Evolutionary conservation across 2,888 invertebrate genomes (phyloP).

Genomic region (Muschampia plurimacula): DNA sequence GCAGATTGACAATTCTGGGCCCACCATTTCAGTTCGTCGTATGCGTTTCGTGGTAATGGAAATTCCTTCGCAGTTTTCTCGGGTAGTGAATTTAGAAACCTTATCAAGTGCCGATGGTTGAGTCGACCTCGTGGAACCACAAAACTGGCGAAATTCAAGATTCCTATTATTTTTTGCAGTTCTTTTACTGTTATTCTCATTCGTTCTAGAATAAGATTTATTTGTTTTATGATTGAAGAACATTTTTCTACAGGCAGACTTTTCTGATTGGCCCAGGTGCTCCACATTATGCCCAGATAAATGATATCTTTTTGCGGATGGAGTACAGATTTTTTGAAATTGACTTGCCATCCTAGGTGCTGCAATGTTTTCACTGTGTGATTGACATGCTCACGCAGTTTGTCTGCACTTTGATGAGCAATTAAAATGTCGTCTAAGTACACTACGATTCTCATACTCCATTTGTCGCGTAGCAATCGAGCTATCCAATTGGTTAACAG

Average conservation of each 20-base stretch:
- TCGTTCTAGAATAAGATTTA: not conserved
- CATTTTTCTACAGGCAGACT: slow-evolving; percentile 16
- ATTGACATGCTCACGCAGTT: slow-evolving; percentile 8
- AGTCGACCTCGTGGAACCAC: slow-evolving; percentile 40
- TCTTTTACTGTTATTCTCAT: slow-evolving; percentile 9
- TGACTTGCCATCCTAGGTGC: slow-evolving; percentile 42
- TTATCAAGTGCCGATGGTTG: slow-evolving; percentile 28
- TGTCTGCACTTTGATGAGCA: slow-evolving; percentile 36
- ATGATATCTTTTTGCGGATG: slow-evolving; percentile 18
- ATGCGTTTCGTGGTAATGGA: not conserved
- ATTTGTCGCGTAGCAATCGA: slow-evolving; percentile 41
- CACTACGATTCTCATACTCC: slow-evolving; percentile 41
- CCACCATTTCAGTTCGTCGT: slow-evolving; percentile 41
- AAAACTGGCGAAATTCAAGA: slow-evolving; percentile 42
- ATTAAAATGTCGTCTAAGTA: slow-evolving; percentile 47
- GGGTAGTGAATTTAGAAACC: not conserved
- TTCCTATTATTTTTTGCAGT: slow-evolving; percentile 36
- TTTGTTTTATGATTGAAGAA: not conserved
- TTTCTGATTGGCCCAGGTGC: slow-evolving; percentile 9
- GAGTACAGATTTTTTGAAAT: slow-evolving; percentile 26
- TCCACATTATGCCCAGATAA: slow-evolving; percentile 23
- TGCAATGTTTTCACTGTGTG: slow-evolving; percentile 8
- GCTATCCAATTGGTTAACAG: slow-evolving; percentile 48
- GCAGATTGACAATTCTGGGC: slow-evolving; percentile 16
- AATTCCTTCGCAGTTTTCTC: not conserved